Evolutionary conservation across 64 coral and sea anemone species (phyloP), one percentile per base, ranked within the genome.

Genomic region (Actinia equina): DNA sequence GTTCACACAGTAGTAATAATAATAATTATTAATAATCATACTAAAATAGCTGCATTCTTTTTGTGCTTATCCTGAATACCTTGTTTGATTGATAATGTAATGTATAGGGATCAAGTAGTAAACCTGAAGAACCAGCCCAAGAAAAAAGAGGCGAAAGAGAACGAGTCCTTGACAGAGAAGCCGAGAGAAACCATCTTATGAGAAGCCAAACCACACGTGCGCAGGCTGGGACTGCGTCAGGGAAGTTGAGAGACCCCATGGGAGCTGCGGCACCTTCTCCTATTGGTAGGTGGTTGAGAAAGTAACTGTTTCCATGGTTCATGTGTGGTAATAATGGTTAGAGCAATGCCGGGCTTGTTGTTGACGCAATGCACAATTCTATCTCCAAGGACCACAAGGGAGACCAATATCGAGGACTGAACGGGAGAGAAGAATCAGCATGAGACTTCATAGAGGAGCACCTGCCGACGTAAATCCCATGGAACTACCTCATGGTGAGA

Each of bases 121-220:
- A 77, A 45, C 81, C 80, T 16, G 84, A 79, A 25, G 90, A 92
- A 69, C 85, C 56, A 25, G 77, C 84, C 37, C 84, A 85, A 63
- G 90, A 92, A 1, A 80, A 90, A 70, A 71, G 63, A 52, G 87
- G 77, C 77, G 56, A 80, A 42, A 85, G 89, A 16, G 94, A 87
- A 25, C 60, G 64, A 52, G 94, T 89, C 0, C 83, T 88, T 67
- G 92, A 92, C 6, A 78, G 94, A 79, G 94, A 96, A 88, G 49
- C 85, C 1, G 94, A 96, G 43, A 89, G 84, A 76, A 87, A 96
- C 59, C 65, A 85, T 20, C 88, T 90, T 61, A 87, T 93, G 69
- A 91, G 94, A 61, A 96, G 94, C 80, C 93, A 91, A 25, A 96
- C 94, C 14, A 93, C 94, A 44, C 94, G 91, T 70, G 91, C 91